A percentile compares a stretch with the other conserved stretches of the same genome.
phyloP scores from a whole-genome alignment of 2,888 invertebrate genomes.

The Celastrina argiolus region DNA sequence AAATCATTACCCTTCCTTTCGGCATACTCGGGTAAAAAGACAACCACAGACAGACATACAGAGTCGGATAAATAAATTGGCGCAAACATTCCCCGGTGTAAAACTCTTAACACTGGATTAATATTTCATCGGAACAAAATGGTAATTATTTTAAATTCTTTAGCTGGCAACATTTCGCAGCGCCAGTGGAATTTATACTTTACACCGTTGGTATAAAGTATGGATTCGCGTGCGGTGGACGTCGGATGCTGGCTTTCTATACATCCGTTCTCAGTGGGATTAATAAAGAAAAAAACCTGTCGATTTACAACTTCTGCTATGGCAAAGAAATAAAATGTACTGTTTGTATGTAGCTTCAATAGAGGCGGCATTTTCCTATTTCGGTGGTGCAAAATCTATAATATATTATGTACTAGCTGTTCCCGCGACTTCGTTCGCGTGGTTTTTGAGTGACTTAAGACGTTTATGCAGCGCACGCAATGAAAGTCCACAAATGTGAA shows the following conservation, averaged over 20 bases:
- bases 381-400: not conserved
- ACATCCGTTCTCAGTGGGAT: slow-evolving; percentile 74
- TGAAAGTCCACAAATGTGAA: too few relatives aligned
- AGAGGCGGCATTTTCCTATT: not conserved
- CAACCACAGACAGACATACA: not conserved
- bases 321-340: not conserved
- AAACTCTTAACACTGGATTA: slow-evolving; percentile 4
- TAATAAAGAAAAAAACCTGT: slow-evolving; percentile 48
- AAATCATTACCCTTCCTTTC: too few relatives aligned
- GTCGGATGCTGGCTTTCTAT: slow-evolving; percentile 20
- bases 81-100: not conserved
- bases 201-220: not conserved
- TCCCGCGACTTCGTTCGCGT: too few relatives aligned
- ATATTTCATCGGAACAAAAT: slow-evolving; percentile 17
- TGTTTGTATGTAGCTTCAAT: slow-evolving; percentile 22
- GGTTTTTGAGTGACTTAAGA: too few relatives aligned
- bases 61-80: slow-evolving; percentile 4
- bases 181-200: not conserved
- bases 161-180: not conserved
- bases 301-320: slow-evolving; percentile 13
- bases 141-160: slow-evolving; percentile 11
- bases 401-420: too few relatives aligned
- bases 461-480: too few relatives aligned
- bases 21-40: not conserved
- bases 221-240: not conserved